Evolutionary conservation across 2,113 vertebrate genomes (phyloP).

Genomic region (Lichenostomus cassidix): DNA sequence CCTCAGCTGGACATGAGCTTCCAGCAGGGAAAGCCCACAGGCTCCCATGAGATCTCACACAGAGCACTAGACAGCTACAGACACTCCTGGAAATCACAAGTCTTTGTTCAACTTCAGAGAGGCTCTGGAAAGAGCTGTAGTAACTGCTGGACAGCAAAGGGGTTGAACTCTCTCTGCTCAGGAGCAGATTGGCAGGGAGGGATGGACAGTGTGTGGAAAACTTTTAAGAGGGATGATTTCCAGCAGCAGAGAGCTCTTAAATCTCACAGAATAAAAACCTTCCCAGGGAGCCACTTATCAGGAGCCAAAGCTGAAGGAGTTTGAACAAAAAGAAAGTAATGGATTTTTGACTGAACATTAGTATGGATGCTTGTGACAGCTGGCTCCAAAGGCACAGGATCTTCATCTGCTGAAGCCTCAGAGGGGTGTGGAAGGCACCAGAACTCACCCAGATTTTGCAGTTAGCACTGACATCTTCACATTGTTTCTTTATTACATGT

Average conservation of each 20-base stretch:
- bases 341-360: neutral
- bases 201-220: fast-evolving
- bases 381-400: neutral
- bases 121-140: neutral
- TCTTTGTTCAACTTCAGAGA: neutral
- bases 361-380: neutral
- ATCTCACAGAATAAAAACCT: neutral
- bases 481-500: fast-evolving
- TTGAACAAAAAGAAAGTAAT: fast-evolving
- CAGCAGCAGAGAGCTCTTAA: neutral
- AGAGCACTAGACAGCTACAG: neutral
- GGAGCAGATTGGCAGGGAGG: neutral
- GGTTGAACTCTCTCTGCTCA: neutral
- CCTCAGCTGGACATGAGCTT: neutral
- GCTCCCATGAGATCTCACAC: neutral
- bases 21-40: neutral
- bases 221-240: neutral
- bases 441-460: neutral
- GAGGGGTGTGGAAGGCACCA: neutral
- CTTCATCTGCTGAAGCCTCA: neutral
- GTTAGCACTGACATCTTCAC: neutral
- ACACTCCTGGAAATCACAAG: neutral
- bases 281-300: neutral
- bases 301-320: neutral
- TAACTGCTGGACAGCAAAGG: neutral